Base-by-base conservation (phyloP, 2,888 invertebrate species). In the Ectemnius continuus region DNA sequence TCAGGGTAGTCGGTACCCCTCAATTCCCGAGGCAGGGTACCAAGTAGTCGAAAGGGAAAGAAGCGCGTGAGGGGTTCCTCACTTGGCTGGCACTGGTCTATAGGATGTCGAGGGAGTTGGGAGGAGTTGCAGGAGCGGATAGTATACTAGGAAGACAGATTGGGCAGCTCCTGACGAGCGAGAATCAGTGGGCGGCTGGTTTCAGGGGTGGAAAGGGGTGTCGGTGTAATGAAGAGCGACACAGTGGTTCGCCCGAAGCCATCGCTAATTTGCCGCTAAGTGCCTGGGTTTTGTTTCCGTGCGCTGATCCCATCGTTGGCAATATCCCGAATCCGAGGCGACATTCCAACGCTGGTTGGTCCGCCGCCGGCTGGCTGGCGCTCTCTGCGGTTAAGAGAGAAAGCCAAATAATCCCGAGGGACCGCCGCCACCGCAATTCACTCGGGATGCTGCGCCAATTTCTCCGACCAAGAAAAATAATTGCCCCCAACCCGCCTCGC, bases 151-250 rank as follows among this genome's bases (percentile, higher is more conserved):
- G 36, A 36, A 11, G 36, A 11, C 11, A 36, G 11, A 11, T 11
- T 8, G 36, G 11, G 36, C 23, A 36, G 36, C 11, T 36, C 4
- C 36, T 36, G 8, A 36, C 36, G 36, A 36, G n/a, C 57, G 20
- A 16, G 70, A 62, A 36, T 63, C 57, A 67, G 45, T 56, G 59
- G 52, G 60, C 23, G 70, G 62, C 14, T 28, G 56, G 20, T 23
- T 23, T 23, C 23, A 23, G 23, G 23, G 2, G 2, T 2, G 4
- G 59, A 70, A 59, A 66, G 68, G 70, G 79, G 79, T 83, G 76
- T 78, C 75, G 73, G 84, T 86, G 81, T 84, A 87, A 87, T 84
- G 86, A 86, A 86, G 87, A 87, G 86, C 83, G 87, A 87, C 87
- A 85, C 83, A 75, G 82, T 36, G 36, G 36, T 36, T 79, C 79